These are phyloP conservation scores for Drosophila silvestris DNA, from an alignment of 2,888 invertebrate species.

Conservation along the genomic window DNA sequence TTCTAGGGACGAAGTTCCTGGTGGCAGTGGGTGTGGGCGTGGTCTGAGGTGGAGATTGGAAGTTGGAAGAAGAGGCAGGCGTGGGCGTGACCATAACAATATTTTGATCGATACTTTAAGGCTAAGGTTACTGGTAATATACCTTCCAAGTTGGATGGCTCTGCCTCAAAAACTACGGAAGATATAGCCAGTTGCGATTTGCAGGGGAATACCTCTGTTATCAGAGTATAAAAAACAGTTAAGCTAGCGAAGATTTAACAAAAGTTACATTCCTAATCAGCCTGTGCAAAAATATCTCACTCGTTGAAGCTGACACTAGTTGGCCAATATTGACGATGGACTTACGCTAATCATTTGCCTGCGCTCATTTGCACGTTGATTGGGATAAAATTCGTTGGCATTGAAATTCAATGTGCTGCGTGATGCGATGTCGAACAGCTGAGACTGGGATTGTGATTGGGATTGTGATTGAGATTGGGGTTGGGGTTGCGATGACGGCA, in stretches of 20 bases:
- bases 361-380: not conserved
- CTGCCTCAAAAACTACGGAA: no score
- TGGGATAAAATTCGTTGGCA: constrained; percentile 40
- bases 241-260: not conserved
- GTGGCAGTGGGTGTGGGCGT: no score
- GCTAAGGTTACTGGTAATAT: no score
- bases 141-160: no score
- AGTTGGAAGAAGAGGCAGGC: no score
- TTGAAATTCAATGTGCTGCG: constrained; percentile 40
- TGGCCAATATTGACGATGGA: not conserved
- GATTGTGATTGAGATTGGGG: constrained; percentile 6
- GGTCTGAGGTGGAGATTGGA: no score
- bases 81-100: no score
- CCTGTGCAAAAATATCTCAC: not conserved
- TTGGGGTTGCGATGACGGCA: not conserved
- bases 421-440: not conserved
- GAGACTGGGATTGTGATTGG: constrained; percentile 7
- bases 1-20: no score
- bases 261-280: not conserved
- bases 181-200: no score
- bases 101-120: no score
- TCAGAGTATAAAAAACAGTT: not conserved
- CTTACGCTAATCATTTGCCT: constrained; percentile 32
- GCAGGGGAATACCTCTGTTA: not conserved
- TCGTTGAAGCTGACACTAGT: not conserved